A percentile compares a stretch with the other conserved stretches of the same genome.
phyloP scores from a whole-genome alignment of 2,888 invertebrate species.

The Sarcophaga caerulescens region DNA sequence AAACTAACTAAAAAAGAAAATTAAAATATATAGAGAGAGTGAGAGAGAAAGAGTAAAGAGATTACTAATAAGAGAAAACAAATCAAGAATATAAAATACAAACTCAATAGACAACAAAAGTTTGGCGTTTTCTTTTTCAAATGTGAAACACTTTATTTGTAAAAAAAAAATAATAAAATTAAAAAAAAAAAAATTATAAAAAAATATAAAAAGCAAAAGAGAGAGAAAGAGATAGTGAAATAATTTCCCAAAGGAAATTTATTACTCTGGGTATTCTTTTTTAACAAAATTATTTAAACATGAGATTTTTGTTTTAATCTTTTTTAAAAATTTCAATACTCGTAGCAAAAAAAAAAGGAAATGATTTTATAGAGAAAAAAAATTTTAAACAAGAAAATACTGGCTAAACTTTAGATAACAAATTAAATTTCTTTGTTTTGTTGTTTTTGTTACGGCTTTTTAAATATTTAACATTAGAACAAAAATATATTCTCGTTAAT shows the following conservation, averaged over 20 bases:
- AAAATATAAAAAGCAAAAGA: background rate
- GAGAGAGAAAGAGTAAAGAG: conserved; percentile 15
- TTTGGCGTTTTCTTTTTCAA: conserved; percentile 58
- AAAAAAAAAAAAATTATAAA: conserved; percentile 45
- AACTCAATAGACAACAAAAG: conserved; percentile 65
- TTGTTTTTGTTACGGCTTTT: background rate
- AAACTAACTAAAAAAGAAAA: conserved; percentile 57
- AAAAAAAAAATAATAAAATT: conserved; percentile 53
- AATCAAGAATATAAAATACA: conserved; percentile 46
- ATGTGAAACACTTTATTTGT: conserved; percentile 62
- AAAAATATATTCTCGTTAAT: background rate
- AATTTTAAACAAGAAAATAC: background rate
- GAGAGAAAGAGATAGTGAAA: background rate
- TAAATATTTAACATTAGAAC: conserved; percentile 49
- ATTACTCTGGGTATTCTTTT: too few species aligned
- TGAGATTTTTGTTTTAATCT: too few species aligned
- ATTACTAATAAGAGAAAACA: conserved; percentile 35
- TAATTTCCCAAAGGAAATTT: background rate
- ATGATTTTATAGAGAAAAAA: too few species aligned
- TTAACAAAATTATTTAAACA: too few species aligned
- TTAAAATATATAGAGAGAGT: background rate
- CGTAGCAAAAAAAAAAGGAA: too few species aligned
- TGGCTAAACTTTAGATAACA: background rate
- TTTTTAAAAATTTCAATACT: too few species aligned
- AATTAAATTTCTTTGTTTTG: conserved; percentile 31